Conservation (phyloP, 2,888 invertebrate genomes). For the Amblyjoppa proteus region DNA sequence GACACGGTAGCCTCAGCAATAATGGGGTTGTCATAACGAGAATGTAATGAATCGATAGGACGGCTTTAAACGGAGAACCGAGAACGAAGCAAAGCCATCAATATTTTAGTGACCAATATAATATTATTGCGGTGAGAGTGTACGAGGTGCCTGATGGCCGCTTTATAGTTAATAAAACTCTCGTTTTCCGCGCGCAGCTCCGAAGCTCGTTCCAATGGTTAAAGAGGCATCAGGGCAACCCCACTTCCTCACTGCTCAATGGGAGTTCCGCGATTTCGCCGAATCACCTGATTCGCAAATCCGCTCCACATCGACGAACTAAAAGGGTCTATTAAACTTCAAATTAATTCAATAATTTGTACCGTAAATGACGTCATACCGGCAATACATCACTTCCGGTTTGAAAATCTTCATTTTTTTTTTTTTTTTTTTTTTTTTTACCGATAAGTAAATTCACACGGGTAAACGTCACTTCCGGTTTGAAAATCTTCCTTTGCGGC, state of each 20-base stretch:
- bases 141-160: constrained; percentile 47
- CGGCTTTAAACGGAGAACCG: constrained; percentile 1
- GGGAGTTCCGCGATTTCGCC: background rate
- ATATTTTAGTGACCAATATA: constrained; percentile 48
- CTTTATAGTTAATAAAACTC: constrained; percentile 62
- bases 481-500: background rate
- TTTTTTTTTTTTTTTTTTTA: too few relatives aligned
- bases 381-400: too few relatives aligned
- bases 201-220: constrained; percentile 40
- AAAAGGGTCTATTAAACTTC: background rate
- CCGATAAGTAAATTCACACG: too few relatives aligned
- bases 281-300: background rate
- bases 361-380: too few relatives aligned
- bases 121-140: constrained; percentile 45
- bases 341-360: background rate
- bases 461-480: too few relatives aligned
- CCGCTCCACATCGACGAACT: background rate
- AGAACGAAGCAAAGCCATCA: constrained; percentile 12
- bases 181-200: constrained; percentile 37
- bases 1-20: background rate
- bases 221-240: constrained; percentile 31
- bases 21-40: constrained; percentile 14
- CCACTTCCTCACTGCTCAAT: constrained; percentile 26
- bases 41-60: constrained; percentile 44
- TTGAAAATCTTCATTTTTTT: too few relatives aligned